These are phyloP conservation scores for Nasonovia ribisnigri DNA, from an alignment of 2,888 invertebrate species.

Conservation along the genomic window DNA sequence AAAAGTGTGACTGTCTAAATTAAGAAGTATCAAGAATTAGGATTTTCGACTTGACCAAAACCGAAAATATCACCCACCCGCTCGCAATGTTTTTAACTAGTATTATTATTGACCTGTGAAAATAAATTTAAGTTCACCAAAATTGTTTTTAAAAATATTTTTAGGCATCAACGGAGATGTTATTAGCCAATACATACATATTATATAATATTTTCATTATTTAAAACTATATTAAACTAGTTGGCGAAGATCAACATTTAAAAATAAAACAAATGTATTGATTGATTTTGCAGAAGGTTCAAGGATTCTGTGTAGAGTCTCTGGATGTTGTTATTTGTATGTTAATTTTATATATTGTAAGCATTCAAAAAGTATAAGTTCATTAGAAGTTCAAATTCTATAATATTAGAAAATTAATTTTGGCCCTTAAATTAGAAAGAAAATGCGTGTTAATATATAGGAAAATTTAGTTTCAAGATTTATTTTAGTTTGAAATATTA, in stretches of 20 bases:
- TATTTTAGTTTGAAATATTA: background rate
- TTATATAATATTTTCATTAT: background rate
- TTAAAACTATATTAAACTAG: too few species aligned
- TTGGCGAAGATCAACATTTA: too few species aligned
- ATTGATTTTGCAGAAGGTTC: too few species aligned
- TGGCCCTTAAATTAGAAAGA: background rate
- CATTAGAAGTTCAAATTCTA: background rate
- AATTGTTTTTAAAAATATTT: background rate
- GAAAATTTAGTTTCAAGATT: background rate
- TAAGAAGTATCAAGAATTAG: fast-evolving
- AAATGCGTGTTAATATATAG: background rate
- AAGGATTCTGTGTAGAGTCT: too few species aligned
- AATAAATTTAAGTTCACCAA: background rate
- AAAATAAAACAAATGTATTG: too few species aligned
- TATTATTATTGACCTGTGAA: background rate
- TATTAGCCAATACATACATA: background rate
- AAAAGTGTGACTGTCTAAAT: background rate
- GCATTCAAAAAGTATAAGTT: background rate
- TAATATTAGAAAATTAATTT: too few species aligned
- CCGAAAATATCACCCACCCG: background rate
- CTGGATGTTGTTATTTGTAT: too few species aligned
- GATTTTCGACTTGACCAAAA: background rate
- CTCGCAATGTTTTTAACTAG: background rate
- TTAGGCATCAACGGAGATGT: background rate
- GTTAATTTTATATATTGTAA: too few species aligned